These are phyloP conservation scores for Urocyon cinereoargenteus DNA, from an alignment of 2,797 vertebrate species.

Conservation along the genomic window DNA sequence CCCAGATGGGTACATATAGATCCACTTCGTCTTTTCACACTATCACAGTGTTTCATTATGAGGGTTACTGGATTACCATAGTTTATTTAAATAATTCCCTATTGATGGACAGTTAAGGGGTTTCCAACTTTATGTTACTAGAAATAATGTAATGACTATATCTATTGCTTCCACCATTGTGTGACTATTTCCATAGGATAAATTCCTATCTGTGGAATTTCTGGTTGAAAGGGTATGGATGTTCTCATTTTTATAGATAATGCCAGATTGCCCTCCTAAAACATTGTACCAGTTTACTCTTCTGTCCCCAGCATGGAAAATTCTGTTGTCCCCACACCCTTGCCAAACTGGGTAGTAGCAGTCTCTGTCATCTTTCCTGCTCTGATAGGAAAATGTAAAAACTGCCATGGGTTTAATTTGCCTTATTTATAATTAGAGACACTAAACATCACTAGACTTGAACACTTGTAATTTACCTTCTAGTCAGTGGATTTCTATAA, in stretches of 20 bases:
- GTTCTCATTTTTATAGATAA: not conserved
- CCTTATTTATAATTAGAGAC: not conserved
- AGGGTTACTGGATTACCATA: not conserved
- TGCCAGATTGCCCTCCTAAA: not conserved
- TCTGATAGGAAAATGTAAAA: not conserved
- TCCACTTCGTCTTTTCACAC: not conserved
- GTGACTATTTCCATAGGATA: slow-evolving; percentile 14
- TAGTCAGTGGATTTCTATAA: not conserved
- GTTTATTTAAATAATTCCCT: slow-evolving; percentile 29
- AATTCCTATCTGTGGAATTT: not conserved
- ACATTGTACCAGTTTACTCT: not conserved
- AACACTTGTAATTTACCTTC: slow-evolving; percentile 17
- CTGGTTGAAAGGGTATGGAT: not conserved
- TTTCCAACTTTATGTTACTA: slow-evolving; percentile 19
- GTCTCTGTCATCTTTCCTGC: not conserved
- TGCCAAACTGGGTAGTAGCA: not conserved
- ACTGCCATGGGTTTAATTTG: not conserved
- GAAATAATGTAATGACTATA: not conserved
- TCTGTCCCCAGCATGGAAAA: not conserved
- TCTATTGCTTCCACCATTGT: not conserved
- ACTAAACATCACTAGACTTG: not conserved
- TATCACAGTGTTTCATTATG: not conserved
- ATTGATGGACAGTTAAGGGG: not conserved
- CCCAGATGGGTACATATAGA: not conserved
- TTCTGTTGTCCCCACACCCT: not conserved